Base-by-base conservation (phyloP, 2,797 vertebrate genomes). In the Liasis olivaceus region DNA sequence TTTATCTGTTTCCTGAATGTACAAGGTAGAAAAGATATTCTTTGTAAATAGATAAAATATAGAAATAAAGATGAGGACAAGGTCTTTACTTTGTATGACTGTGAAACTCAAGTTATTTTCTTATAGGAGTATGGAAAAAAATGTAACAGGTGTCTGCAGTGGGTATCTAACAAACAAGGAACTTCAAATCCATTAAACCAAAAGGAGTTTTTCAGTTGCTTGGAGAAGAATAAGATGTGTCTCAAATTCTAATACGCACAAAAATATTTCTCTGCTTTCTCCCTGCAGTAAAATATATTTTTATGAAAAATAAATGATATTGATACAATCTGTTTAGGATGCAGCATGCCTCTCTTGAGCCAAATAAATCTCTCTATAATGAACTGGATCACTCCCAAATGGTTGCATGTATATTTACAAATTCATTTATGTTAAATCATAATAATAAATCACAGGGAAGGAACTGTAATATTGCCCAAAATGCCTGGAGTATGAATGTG, bases 281-380 rank as follows among this genome's bases (percentile, higher is more conserved):
- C 28, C 84, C 31, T 88, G 12, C 66, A 85, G 42, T 15, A 88
- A 36, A 56, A 66, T 9, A 26, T 26, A n/a, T 85, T 85, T 77
- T 62, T 47, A 85, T 51, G 72, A 85, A 47, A 60, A 88, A 63
- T 59, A 66, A 88, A 63, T 51, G 31, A 88, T n/a, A 85, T 62
- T 28, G 54, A 17, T 85, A 88, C 17, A 90, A 62, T 85, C 66
- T 93, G 72, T 31, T 85, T 93, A 91, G 47, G 69, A 59, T 28
- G 64, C 64, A 64, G 17, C 4, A 1, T 22, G n/a, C 58, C 85
- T 13, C 47, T 88, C 7, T 14, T 22, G 9, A 5, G 11, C 24
- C 72, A 91, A 14, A 31, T 12, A 60, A 84, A 89, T n/a, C 31
- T 59, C 72, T 51, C 4, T 36, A 31, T 36, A 88, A 69, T 60